Conservation (phyloP, 2,113 vertebrate species). For the Sinocyclocheilus grahami region DNA sequence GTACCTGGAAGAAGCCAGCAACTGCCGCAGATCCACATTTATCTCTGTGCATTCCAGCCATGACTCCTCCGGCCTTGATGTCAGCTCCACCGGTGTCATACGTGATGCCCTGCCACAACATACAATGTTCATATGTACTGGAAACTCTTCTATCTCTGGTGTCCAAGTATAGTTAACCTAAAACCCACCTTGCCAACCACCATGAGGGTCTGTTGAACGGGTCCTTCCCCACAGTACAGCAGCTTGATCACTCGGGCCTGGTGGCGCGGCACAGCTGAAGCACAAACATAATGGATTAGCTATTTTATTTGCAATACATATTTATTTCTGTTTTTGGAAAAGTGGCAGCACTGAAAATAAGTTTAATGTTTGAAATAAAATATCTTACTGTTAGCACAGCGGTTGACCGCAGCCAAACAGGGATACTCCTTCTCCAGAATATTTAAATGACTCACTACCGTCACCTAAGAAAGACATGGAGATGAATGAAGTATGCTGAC, state of each 20-base stretch:
- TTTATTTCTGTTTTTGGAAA: too few species aligned
- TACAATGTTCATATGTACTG: neutral
- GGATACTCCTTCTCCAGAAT: slow-evolving; percentile 77
- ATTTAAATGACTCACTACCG: slow-evolving; percentile 67
- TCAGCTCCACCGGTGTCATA: slow-evolving; percentile 83
- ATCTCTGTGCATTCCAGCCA: slow-evolving; percentile 85
- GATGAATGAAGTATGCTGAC: neutral
- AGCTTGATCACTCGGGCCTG: slow-evolving; percentile 79
- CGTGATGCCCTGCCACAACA: slow-evolving; percentile 75
- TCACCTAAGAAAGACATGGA: slow-evolving; percentile 65
- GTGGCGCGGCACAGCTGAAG: slow-evolving; percentile 75
- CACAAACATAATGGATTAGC: neutral
- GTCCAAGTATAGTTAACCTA: neutral
- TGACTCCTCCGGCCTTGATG: slow-evolving; percentile 80
- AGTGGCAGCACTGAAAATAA: too few species aligned
- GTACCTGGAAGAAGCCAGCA: slow-evolving; percentile 81
- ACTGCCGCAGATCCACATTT: slow-evolving; percentile 83
- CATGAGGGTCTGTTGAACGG: slow-evolving; percentile 74
- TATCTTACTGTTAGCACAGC: slow-evolving; percentile 76
- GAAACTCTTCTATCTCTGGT: neutral
- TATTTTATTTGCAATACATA: too few species aligned
- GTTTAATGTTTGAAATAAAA: neutral
- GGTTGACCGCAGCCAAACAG: slow-evolving; percentile 81
- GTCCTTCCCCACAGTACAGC: slow-evolving; percentile 76
- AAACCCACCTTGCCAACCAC: slow-evolving; percentile 79